These are phyloP conservation scores for Drosophila paucipuncta DNA, from an alignment of 2,888 invertebrate species.

Conservation along the genomic window DNA sequence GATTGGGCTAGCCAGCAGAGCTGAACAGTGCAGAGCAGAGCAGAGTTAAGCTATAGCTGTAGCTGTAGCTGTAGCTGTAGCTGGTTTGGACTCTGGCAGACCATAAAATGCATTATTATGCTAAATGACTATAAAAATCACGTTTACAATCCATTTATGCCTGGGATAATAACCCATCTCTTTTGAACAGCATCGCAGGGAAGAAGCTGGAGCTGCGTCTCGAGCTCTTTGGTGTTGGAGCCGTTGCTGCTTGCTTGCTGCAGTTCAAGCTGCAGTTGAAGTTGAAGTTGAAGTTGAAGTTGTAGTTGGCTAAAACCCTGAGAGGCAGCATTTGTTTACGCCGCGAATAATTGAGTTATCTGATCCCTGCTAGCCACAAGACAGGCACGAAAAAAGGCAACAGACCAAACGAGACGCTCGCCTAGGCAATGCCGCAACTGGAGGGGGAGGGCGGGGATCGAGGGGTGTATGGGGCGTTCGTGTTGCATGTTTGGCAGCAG, in stretches of 20 bases:
- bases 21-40: not conserved
- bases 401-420: conserved; percentile 45
- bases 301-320: conserved; percentile 60
- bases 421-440: conserved; percentile 37
- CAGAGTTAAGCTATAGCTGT: not conserved
- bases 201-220: conserved; percentile 34
- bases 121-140: conserved; percentile 85
- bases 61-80: not conserved
- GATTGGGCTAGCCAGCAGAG: conserved; percentile 9
- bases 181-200: conserved; percentile 63
- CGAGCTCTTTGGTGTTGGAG: conserved; percentile 7
- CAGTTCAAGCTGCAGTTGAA: conserved; percentile 18
- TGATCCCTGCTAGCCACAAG: conserved; percentile 78
- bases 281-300: conserved; percentile 9
- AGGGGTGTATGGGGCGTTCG: not conserved
- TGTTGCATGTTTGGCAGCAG: conserved; percentile 61
- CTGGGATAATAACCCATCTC: conserved; percentile 83
- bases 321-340: conserved; percentile 83
- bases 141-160: conserved; percentile 85
- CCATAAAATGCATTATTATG: conserved; percentile 85
- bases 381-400: conserved; percentile 52
- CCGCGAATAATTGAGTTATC: conserved; percentile 85
- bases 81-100: conserved; percentile 16
- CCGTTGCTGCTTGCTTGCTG: conserved; percentile 7
- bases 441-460: not conserved